Base-by-base conservation (phyloP, 2,113 vertebrate genomes). In the Heterochromis multidens region DNA sequence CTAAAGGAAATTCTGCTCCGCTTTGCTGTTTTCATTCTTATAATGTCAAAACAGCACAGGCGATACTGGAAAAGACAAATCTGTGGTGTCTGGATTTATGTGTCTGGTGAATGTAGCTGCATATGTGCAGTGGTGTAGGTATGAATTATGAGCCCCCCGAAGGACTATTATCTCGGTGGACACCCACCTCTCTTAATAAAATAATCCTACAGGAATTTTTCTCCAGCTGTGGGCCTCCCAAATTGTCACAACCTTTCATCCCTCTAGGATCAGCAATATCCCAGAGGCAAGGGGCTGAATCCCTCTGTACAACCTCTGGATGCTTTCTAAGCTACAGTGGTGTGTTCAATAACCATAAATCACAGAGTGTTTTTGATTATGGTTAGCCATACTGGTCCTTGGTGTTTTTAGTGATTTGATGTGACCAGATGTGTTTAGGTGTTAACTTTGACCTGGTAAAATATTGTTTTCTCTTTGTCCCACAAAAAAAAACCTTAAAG, bases 351-450 rank as follows among this genome's bases (percentile, higher is more conserved):
- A n/a, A 63, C 59, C 35, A 92, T 92, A 79, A 85, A 88, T 94
- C 91, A 89, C 60, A 74, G 60, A 70, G 57, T 87, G 77, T 74
- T 84, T 91, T 87, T 86, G 85, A 86, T 90, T 90, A 84, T 84
- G 23, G 27, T 84, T 80, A 91, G 89, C 83, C 16, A 58, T 88
- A 85, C 80, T 89, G 61, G 77, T 90, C 85, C 65, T 89, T 76
- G 56, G 74, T 88, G 82, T 86, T 86, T 92, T 92, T 84, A 90
- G 74, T 86, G 84, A 86, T 86, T 85, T 85, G 82, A 85, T 93
- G 87, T 89, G 85, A 81, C 93, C 93, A 96, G 90, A 94, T 94
- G 93, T 89, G 46, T 90, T 23, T 21, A 86, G 85, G 90, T 92
- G 87, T 91, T 93, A 79, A 81, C 77, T 88, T 90, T 91, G 83